These are phyloP conservation scores for Rhyacophila brunnea DNA, from an alignment of 1,140 invertebrate species.

Conservation along the genomic window DNA sequence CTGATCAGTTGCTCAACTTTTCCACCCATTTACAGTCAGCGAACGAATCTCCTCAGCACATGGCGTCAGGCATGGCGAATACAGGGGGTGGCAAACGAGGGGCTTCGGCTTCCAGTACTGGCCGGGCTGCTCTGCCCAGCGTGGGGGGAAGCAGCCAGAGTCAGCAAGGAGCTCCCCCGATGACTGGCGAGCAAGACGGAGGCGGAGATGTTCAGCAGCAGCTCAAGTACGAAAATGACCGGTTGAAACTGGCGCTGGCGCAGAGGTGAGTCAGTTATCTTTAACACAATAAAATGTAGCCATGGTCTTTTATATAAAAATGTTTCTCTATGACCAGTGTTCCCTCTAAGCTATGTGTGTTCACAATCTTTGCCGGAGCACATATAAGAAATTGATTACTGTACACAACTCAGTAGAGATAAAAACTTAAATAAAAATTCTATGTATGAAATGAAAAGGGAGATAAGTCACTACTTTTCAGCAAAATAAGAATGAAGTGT, in stretches of 20 bases:
- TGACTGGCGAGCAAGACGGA: constrained; percentile 41
- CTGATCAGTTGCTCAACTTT: too few relatives aligned
- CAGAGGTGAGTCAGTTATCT: constrained; percentile 76
- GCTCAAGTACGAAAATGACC: constrained; percentile 95
- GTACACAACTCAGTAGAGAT: too few relatives aligned
- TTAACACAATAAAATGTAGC: too few relatives aligned
- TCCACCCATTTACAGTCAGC: constrained; percentile 1
- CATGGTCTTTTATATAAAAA: too few relatives aligned
- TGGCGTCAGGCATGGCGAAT: constrained; percentile 18
- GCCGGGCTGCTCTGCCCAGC: constrained; percentile 29
- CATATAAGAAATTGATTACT: too few relatives aligned
- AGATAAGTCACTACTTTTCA: too few relatives aligned
- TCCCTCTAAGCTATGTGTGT: too few relatives aligned
- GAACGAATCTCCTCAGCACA: constrained; percentile 31
- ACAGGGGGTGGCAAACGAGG: constrained; percentile 10
- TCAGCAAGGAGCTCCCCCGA: constrained; percentile 35
- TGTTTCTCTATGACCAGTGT: too few relatives aligned
- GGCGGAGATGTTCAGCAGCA: constrained; percentile 73
- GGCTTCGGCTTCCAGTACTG: constrained; percentile 17
- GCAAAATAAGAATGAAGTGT: too few relatives aligned
- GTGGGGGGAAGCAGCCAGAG: constrained; percentile 34
- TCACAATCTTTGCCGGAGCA: too few relatives aligned
- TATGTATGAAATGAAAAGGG: too few relatives aligned
- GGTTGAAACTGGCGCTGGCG: constrained; percentile 90
- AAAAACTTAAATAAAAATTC: too few relatives aligned